phyloP scores from a whole-genome alignment of 1,140 invertebrate genomes.

The Brachionus paranguensis region DNA sequence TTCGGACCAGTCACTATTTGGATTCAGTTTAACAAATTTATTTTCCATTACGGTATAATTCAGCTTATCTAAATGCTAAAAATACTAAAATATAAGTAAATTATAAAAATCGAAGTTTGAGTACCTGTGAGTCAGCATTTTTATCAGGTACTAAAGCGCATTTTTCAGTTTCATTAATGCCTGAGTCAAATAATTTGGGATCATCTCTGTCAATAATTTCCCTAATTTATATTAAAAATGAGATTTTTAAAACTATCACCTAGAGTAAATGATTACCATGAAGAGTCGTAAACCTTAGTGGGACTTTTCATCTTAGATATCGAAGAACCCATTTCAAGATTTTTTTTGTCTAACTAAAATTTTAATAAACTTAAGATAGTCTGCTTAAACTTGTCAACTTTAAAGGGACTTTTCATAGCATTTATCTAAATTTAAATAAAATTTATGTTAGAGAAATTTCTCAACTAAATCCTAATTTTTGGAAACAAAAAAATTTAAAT shows the following conservation, averaged over 20 bases:
- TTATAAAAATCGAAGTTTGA: not conserved
- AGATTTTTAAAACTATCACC: not conserved
- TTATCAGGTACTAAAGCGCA: not conserved
- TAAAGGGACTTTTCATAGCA: not conserved
- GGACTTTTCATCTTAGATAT: not conserved
- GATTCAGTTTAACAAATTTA: conserved; percentile 20
- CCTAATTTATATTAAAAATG: not conserved
- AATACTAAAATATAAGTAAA: not conserved
- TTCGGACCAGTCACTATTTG: conserved; percentile 26
- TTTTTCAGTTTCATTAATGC: not conserved
- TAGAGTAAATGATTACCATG: not conserved
- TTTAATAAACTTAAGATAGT: not conserved
- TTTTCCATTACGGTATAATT: conserved; percentile 26
- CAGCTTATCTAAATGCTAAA: conserved; percentile 11
- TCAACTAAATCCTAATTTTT: no score
- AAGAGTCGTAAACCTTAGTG: not conserved
- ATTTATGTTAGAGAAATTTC: no score
- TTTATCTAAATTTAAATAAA: not conserved
- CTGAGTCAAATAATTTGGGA: not conserved
- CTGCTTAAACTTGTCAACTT: not conserved
- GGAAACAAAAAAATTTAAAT: no score
- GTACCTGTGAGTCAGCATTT: not conserved
- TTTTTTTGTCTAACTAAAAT: not conserved
- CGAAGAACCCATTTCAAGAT: not conserved
- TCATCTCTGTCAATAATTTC: conserved; percentile 5